Percentiles rank a stretch among this genome's conserved stretches.
These are phyloP conservation scores for Trachemys scripta DNA, from an alignment of 2,113 vertebrate genomes.

Conservation along the genomic window DNA sequence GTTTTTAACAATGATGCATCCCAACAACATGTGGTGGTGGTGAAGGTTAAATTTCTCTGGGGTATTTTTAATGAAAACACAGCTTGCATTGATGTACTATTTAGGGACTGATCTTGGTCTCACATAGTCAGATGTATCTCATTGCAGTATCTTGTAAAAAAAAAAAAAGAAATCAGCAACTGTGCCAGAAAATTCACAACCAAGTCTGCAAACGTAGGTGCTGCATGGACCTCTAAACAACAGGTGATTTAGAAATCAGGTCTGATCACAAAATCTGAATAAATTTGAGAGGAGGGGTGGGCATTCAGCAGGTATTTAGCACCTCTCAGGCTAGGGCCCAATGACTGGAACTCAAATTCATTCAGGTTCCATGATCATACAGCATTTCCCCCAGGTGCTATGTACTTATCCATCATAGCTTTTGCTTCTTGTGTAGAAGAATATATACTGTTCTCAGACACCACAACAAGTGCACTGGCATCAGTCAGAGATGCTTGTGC, in stretches of 20 bases:
- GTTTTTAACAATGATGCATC: not conserved
- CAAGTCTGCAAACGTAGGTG: not conserved
- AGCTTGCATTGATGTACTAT: not conserved
- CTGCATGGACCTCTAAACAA: conserved; percentile 11
- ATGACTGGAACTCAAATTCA: not conserved
- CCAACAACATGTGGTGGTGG: not conserved
- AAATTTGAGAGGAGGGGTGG: not conserved
- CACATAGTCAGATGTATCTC: not conserved
- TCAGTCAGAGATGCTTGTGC: not conserved
- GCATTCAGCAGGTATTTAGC: not conserved
- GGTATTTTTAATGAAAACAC: not conserved
- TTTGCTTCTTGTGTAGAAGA: conserved; percentile 19
- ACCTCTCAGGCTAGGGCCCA: not conserved
- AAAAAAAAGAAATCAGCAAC: not conserved
- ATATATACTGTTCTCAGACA: not conserved
- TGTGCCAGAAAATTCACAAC: conserved; percentile 6
- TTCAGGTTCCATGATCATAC: not conserved
- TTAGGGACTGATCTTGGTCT: not conserved
- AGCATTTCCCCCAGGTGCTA: not conserved
- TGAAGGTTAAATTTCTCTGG: not conserved
- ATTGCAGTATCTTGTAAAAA: not conserved
- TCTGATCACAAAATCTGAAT: not conserved
- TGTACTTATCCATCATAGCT: not conserved
- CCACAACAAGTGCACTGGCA: conserved; percentile 1
- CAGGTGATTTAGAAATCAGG: not conserved